Percentiles rank a stretch among this genome's conserved stretches.
These are phyloP conservation scores for Ecliptopera silaceata DNA, from an alignment of 2,888 invertebrate species.

Conservation along the genomic window DNA sequence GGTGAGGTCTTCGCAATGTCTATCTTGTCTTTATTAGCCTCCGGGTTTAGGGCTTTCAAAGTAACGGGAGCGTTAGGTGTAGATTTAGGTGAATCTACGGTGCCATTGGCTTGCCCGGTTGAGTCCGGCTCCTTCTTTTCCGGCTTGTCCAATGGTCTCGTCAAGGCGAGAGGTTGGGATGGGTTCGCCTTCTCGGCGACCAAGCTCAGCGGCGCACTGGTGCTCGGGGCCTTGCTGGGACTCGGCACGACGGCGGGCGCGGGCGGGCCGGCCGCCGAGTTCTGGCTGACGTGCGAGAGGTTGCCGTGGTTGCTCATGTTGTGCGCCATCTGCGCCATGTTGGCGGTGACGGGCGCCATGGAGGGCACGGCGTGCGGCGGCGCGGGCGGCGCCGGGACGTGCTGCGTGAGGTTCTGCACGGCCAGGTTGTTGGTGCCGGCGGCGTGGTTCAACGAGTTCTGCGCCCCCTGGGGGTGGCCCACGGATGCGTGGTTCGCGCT, in stretches of 20 bases:
- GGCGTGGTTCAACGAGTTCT: constrained; percentile 65
- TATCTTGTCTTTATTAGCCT: constrained; percentile 69
- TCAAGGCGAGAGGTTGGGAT: constrained; percentile 70
- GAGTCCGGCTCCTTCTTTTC: constrained; percentile 76
- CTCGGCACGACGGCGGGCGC: constrained; percentile 58
- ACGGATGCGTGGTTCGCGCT: constrained; percentile 70
- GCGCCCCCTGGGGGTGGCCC: constrained; percentile 70
- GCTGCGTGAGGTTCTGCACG: constrained; percentile 70
- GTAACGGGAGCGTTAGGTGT: constrained; percentile 57
- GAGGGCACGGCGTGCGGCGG: constrained; percentile 70
- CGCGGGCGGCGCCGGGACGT: constrained; percentile 60
- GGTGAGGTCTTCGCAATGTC: constrained; percentile 75
- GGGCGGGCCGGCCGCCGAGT: constrained; percentile 58
- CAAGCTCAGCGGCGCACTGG: constrained; percentile 71
- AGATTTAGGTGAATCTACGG: constrained; percentile 70
- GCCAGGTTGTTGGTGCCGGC: constrained; percentile 56
- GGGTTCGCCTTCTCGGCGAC: constrained; percentile 68
- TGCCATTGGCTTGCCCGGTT: constrained; percentile 70
- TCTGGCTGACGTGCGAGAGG: constrained; percentile 72
- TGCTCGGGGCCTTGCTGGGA: constrained; percentile 63
- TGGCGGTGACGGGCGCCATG: constrained; percentile 78
- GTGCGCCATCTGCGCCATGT: constrained; percentile 80
- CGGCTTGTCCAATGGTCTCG: constrained; percentile 73
- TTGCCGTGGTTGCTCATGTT: constrained; percentile 81
- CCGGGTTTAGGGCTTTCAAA: constrained; percentile 69